Base-by-base conservation (phyloP, 2,797 vertebrate species). In the Mastacembelus armatus region DNA sequence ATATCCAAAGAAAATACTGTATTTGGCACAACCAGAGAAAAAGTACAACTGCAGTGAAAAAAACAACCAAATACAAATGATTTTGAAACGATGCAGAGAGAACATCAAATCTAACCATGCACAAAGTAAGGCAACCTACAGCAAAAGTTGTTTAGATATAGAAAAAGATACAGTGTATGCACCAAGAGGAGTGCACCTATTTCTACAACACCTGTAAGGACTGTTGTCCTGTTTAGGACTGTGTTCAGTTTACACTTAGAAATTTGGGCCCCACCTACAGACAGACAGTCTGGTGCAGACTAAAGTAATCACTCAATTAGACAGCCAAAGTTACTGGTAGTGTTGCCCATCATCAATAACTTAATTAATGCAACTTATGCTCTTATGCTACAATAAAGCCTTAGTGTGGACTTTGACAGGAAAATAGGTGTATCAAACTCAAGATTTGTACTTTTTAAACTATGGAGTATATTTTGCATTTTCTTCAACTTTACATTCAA, bases 51-150 rank as follows among this genome's bases (percentile, higher is more conserved):
- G 83, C 73, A 83, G 80, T 68, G 59, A 52, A 69, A 72, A 77
- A 69, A 45, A 91, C 84, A 87, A 88, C 74, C 71, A 69, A 88
- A 30, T 88, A 88, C 77, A 80, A 82, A 88, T 83, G 72, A 66
- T 91, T 92, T 89, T 59, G 77, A 90, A 95, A 92, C 91, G 87
- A 93, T 85, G 87, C 90, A 90, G 93, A 94, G 93, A 88, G 64
- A 94, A 86, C 85, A 93, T 91, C 83, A 90, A 92, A 94, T 93
- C 92, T 95, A 96, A 92, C 88, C 96, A 98, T 98, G 97, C 97
- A 96, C 90, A 83, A 93, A 93, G 91, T 94, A 95, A 96, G 94
- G 94, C 95, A 94, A 94, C 95, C 95, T 97, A 96, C 83, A 82
- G 89, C 82, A 89, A 81, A 78, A 43, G 32, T 57, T 60, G 72